Conservation (phyloP, 2,888 invertebrate genomes). For the Lapara coniferarum region DNA sequence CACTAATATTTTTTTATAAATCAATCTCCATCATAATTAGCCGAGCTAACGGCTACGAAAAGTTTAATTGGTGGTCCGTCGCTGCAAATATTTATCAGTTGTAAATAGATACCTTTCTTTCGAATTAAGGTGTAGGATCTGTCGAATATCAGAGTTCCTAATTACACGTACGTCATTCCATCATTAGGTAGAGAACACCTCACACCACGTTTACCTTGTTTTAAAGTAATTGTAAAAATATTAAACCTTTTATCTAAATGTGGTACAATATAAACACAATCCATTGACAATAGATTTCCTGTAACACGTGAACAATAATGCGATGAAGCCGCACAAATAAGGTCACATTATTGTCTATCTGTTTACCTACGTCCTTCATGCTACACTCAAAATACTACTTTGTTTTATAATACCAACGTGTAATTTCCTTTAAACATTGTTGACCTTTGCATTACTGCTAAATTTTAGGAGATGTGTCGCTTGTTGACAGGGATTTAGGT, state of each 20-base stretch:
- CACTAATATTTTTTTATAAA: no score
- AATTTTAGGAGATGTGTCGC: not conserved
- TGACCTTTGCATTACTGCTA: constrained; percentile 7
- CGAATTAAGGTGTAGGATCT: not conserved
- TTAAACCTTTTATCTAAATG: constrained; percentile 21
- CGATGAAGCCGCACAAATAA: constrained; percentile 65
- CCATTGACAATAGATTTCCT: constrained; percentile 50
- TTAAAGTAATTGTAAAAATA: no score
- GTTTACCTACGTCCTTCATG: constrained; percentile 33
- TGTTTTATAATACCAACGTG: constrained; percentile 23
- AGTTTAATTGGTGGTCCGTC: no score
- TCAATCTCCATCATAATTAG: no score
- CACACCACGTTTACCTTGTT: no score
- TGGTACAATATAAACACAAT: constrained; percentile 30
- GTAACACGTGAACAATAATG: constrained; percentile 60
- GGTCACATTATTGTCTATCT: constrained; percentile 51
- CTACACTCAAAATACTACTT: constrained; percentile 33
- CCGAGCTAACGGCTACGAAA: no score
- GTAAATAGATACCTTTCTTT: not conserved
- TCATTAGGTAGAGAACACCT: no score
- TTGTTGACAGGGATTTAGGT: not conserved
- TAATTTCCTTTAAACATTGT: not conserved
- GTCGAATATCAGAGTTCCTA: no score
- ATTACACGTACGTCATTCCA: no score
- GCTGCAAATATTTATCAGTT: no score